These are phyloP conservation scores for human (Homo sapiens) DNA, from an alignment of 2,113 vertebrate species.

Conservation along the genomic window GRCh38 chr2:230789501-230790000, in stretches of 20 bases:
- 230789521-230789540: background rate
- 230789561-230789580: background rate
- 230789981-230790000: too few species aligned
- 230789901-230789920: background rate
- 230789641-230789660: fast-evolving
- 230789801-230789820: background rate
- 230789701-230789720: background rate
- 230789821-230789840: background rate
- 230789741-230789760: too few species aligned
- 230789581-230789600: background rate
- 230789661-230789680: background rate
- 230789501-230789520: background rate
- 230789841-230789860: background rate
- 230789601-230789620: background rate
- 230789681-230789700: background rate
- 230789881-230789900: background rate
- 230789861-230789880: background rate
- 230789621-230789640: background rate
- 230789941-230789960: background rate
- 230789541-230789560: background rate
- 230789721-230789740: background rate
- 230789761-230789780: background rate
- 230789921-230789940: background rate
- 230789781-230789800: too few species aligned
- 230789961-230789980: too few species aligned